Base-by-base conservation (phyloP, 2,797 vertebrate genomes). In the Sternarchorhynchus goeldii region DNA sequence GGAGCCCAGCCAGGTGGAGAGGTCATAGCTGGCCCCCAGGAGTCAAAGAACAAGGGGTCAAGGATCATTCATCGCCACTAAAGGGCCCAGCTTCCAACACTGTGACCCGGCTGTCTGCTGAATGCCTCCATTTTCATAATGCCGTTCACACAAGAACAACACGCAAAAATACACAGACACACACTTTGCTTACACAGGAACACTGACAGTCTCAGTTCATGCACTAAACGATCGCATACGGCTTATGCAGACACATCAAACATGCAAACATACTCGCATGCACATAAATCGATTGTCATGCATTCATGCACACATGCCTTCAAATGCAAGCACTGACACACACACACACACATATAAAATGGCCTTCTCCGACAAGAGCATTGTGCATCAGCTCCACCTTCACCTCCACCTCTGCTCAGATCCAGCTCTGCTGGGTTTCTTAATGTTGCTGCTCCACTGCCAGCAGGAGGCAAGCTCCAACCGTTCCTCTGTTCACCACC, bases 281-380 rank as follows among this genome's bases (percentile, higher is more conserved):
- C 56, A 83, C 70, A 75, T 60, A 56, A 64, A 74, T 58, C 78
- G 68, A 83, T 80, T 50, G 5, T 66, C 84, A 83, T 81, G 55
- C 75, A 81, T 56, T 20, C 80, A 83, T 77, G 55, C 75, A 75
- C 59, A 84, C 73, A 59, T 81, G 65, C 77, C 55, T 65, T 64
- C 76, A 73, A 21, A 65, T 20, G 77, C 62, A 81, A 14, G 14
- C 1, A 50, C 45, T 57, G 25, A 67, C 70, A 57, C 69, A 74
- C 70, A 73, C 70, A 85, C 78, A 74, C 39, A 83, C 75, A 80
- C 73, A 77, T 71, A 73, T 80, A 69, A 92, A 92, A 94, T 93
- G 92, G 92, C 93, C 93, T 93, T 93, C 90, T 93, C 92, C 92
- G 92, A 93, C 93, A 90, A 91, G 90, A 94, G 93, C 92, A 93